Evolutionary conservation across 1,140 invertebrate genomes (phyloP).

Genomic region (Trichogramma pretiosum): DNA sequence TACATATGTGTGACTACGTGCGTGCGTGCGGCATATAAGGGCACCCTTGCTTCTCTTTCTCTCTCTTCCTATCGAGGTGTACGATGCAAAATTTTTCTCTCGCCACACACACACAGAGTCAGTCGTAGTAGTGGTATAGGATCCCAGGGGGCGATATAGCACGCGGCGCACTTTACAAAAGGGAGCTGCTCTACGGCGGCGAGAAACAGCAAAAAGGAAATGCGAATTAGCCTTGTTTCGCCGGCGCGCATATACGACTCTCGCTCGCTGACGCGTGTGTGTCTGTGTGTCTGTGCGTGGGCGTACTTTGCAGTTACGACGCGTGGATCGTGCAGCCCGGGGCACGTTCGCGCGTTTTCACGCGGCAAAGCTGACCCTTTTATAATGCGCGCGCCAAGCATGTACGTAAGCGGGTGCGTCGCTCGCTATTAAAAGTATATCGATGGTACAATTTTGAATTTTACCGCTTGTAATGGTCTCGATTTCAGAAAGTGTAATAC

Average conservation of each 20-base stretch:
- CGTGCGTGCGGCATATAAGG: too few relatives aligned
- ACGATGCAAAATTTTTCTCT: conserved; percentile 13
- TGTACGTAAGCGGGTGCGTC: neutral
- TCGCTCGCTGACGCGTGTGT: too few relatives aligned
- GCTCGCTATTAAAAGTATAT: too few relatives aligned
- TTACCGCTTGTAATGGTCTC: too few relatives aligned
- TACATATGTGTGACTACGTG: neutral
- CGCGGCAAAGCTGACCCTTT: neutral
- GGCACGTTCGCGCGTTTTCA: neutral
- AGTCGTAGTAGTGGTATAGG: too few relatives aligned
- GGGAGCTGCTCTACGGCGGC: neutral
- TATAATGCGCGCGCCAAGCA: neutral
- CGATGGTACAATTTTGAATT: too few relatives aligned
- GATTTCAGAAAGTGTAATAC: too few relatives aligned
- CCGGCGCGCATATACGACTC: neutral
- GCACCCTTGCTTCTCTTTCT: too few relatives aligned
- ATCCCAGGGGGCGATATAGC: conserved; percentile 6
- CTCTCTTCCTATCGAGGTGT: too few relatives aligned
- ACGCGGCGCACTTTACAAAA: conserved; percentile 7
- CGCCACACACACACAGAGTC: neutral
- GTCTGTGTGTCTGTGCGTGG: too few relatives aligned
- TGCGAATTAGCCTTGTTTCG: conserved; percentile 15
- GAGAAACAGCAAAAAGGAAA: neutral
- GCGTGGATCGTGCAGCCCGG: too few relatives aligned
- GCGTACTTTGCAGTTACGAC: too few relatives aligned